phyloP scores from a whole-genome alignment of 37 sponge, comb jelly and placozoan species.

The Eunapius fragilis region DNA sequence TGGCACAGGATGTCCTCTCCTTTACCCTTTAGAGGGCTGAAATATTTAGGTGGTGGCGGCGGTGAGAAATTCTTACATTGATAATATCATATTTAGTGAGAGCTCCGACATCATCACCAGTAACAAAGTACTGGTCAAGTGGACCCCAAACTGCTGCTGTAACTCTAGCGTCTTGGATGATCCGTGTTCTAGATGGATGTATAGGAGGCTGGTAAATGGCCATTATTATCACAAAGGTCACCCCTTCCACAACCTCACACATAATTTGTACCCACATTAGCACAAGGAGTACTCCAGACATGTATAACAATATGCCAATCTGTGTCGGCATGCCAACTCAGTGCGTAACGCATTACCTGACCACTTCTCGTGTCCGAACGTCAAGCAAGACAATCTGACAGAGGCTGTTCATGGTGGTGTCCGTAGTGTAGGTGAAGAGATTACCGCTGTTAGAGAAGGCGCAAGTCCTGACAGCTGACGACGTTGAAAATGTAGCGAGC shows the following conservation, averaged over 20 bases:
- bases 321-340: too few relatives aligned
- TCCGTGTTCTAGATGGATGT: conserved; percentile 1
- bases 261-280: not conserved
- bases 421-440: conserved; percentile 83
- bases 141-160: conserved; percentile 93
- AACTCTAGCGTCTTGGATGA: conserved; percentile 51
- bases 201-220: too few relatives aligned
- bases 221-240: not conserved
- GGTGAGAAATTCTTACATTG: not conserved
- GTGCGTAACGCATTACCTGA: too few relatives aligned
- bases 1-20: conserved; percentile 8
- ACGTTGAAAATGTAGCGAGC: conserved; percentile 55
- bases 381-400: conserved; percentile 87
- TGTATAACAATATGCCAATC: too few relatives aligned
- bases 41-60: not conserved
- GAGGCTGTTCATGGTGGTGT: conserved; percentile 68
- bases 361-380: conserved; percentile 23
- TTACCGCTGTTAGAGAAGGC: conserved; percentile 76
- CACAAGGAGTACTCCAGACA: not conserved
- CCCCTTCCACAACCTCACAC: not conserved
- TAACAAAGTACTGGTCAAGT: conserved; percentile 84
- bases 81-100: conserved; percentile 66
- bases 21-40: not conserved
- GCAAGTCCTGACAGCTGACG: conserved; percentile 87
- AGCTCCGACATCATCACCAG: conserved; percentile 92